Percentiles rank a stretch among this genome's conserved stretches.
phyloP scores from a whole-genome alignment of 2,797 vertebrate genomes.

The Channallabes apus region DNA sequence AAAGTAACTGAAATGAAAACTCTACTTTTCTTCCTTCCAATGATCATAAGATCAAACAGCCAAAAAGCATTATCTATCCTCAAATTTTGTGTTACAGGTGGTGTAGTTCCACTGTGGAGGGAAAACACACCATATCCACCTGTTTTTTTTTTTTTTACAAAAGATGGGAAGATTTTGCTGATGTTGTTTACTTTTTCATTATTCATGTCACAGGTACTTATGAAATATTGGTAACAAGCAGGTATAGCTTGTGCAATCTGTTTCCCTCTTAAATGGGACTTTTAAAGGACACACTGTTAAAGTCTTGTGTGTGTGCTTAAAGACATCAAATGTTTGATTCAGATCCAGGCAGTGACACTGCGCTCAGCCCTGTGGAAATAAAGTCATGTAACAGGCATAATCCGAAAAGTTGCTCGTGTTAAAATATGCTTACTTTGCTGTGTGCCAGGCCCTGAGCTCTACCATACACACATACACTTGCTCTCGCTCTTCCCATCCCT shows the following conservation, averaged over 20 bases:
- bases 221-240: constrained; percentile 54
- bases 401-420: constrained; percentile 63
- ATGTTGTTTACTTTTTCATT: constrained; percentile 56
- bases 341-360: constrained; percentile 67
- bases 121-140: neutral
- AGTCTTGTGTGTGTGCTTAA: constrained; percentile 62
- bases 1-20: neutral
- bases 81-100: neutral
- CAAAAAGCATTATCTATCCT: neutral
- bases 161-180: constrained; percentile 44
- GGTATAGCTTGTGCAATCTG: constrained; percentile 39
- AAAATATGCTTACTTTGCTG: constrained; percentile 52
- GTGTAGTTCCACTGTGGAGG: no score
- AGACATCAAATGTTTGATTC: constrained; percentile 67
- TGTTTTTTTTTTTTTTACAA: neutral
- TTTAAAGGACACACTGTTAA: constrained; percentile 65
- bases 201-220: constrained; percentile 45
- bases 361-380: constrained; percentile 70
- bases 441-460: constrained; percentile 51
- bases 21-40: neutral
- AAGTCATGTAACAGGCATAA: constrained; percentile 65
- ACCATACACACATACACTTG: constrained; percentile 39
- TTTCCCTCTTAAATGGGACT: constrained; percentile 51
- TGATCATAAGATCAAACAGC: neutral
- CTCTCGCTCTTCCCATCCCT: constrained; percentile 41